Conservation (phyloP, 2,888 invertebrate species). For the Cantharis nigra region DNA sequence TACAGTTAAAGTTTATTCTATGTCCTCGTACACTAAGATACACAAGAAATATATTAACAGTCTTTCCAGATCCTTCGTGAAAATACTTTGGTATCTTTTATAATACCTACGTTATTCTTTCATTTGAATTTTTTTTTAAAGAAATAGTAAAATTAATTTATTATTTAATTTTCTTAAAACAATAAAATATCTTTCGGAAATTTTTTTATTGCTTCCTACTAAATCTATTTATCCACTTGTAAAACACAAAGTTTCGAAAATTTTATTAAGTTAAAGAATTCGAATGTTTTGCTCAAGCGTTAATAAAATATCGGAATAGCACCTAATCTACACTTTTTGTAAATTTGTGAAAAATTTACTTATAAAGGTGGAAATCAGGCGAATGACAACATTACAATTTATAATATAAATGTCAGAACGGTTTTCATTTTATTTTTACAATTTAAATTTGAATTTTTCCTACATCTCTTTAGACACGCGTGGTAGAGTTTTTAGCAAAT, state of each 20-base stretch:
- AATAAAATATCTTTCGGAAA: neutral
- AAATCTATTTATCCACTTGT: slow-evolving; percentile 10
- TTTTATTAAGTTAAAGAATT: slow-evolving; percentile 2
- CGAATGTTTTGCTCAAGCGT: neutral
- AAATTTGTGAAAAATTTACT: slow-evolving; percentile 14
- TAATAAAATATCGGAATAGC: neutral
- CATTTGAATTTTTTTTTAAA: neutral
- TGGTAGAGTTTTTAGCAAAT: neutral
- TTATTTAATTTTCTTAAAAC: neutral
- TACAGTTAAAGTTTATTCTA: no score
- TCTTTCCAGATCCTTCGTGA: no score
- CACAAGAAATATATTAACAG: no score
- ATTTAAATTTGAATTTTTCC: neutral
- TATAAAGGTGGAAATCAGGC: slow-evolving; percentile 11
- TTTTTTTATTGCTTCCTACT: neutral
- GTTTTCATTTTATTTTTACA: neutral
- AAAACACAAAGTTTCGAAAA: slow-evolving; percentile 4
- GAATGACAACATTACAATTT: slow-evolving; percentile 19
- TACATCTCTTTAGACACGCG: neutral
- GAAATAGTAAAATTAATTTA: neutral
- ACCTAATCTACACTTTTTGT: slow-evolving; percentile 1
- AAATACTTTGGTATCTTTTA: no score
- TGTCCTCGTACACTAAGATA: no score
- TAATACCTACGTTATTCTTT: neutral
- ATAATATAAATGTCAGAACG: neutral